These are phyloP conservation scores for Paratrypauchen microcephalus DNA, from an alignment of 2,797 vertebrate species.

Conservation along the genomic window DNA sequence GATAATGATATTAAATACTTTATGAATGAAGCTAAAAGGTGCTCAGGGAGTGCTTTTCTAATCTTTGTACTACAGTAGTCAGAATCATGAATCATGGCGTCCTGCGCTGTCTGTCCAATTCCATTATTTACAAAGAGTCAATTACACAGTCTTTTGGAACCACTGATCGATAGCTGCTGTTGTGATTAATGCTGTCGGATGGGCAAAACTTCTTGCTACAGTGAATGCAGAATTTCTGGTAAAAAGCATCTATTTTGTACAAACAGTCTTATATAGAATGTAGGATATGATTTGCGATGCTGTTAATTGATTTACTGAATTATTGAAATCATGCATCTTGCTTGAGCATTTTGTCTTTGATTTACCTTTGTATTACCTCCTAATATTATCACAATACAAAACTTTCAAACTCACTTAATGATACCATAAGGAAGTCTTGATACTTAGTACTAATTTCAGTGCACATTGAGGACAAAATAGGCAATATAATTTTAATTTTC, in stretches of 20 bases:
- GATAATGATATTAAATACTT: neutral
- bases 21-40: neutral
- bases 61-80: neutral
- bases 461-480: too few relatives aligned
- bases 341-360: too few relatives aligned
- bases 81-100: slow-evolving; percentile 2
- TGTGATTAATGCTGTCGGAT: neutral
- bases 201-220: neutral
- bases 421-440: too few relatives aligned
- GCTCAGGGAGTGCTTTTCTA: neutral
- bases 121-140: slow-evolving; percentile 8
- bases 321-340: neutral
- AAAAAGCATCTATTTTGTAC: neutral
- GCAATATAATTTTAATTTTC: too few relatives aligned
- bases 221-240: neutral
- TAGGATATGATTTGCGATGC: too few relatives aligned
- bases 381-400: too few relatives aligned
- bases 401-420: too few relatives aligned
- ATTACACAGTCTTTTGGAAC: slow-evolving; percentile 7
- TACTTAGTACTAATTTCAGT: too few relatives aligned
- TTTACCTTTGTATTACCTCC: too few relatives aligned
- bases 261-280: too few relatives aligned
- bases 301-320: neutral
- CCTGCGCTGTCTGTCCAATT: slow-evolving; percentile 2
- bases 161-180: neutral